These are phyloP conservation scores for Brachyrhaphis roseni DNA, from an alignment of 2,797 vertebrate genomes.

Conservation along the genomic window DNA sequence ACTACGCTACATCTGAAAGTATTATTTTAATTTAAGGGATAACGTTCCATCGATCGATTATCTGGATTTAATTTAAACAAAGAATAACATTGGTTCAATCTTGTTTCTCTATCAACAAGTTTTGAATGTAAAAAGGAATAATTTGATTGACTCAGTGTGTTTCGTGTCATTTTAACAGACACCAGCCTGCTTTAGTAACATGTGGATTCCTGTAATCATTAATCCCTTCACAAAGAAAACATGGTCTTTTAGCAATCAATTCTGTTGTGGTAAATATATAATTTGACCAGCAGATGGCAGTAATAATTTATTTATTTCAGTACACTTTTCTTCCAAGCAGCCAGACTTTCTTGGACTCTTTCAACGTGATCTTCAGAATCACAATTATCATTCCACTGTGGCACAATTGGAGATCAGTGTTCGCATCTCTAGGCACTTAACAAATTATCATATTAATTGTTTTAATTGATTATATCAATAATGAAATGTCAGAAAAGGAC, in stretches of 20 bases:
- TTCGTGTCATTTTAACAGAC: background rate
- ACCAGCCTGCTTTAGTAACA: background rate
- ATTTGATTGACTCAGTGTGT: background rate
- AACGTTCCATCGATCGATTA: background rate
- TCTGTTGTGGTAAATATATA: slow-evolving; percentile 17
- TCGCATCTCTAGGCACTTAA: background rate
- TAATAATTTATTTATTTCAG: slow-evolving; percentile 12
- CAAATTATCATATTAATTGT: background rate
- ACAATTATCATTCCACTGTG: background rate
- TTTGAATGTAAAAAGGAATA: background rate
- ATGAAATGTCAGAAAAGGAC: background rate
- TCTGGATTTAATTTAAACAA: background rate
- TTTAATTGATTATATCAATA: background rate
- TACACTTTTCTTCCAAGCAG: background rate
- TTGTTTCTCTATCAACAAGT: background rate
- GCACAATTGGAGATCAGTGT: background rate
- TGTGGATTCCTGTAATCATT: background rate
- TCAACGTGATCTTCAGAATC: background rate
- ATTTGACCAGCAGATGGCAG: slow-evolving; percentile 61
- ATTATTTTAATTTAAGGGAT: background rate
- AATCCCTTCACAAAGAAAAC: background rate
- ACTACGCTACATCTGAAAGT: background rate
- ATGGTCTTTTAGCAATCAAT: background rate
- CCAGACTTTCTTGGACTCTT: background rate
- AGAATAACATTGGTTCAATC: background rate